Conservation (phyloP, 2,888 invertebrate genomes). For the Anorthoa munda region DNA sequence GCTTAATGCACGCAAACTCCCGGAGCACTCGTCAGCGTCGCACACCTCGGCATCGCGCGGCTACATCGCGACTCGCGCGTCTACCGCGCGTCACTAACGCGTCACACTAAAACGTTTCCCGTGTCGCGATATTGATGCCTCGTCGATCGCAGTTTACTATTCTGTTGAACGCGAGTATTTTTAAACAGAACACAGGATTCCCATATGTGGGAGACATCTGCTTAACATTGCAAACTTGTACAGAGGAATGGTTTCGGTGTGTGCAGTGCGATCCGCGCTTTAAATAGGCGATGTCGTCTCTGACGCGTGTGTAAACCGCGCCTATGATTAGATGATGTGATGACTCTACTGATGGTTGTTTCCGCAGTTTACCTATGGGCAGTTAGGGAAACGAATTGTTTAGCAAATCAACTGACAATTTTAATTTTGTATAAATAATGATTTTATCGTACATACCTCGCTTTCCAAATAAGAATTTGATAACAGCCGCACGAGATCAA, state of each 20-base stretch:
- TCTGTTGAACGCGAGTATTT: slow-evolving; percentile 59
- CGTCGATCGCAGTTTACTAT: slow-evolving; percentile 62
- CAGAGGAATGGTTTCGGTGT: slow-evolving; percentile 29
- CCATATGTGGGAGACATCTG: slow-evolving; percentile 55
- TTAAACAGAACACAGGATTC: slow-evolving; percentile 58
- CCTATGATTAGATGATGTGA: not conserved
- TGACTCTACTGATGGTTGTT: too few relatives aligned
- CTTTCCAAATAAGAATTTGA: too few relatives aligned
- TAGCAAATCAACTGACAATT: too few relatives aligned
- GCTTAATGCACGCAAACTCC: slow-evolving; percentile 54
- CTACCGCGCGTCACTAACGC: slow-evolving; percentile 24
- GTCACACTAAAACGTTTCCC: slow-evolving; percentile 70
- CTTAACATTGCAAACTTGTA: slow-evolving; percentile 55
- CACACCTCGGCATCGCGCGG: slow-evolving; percentile 14
- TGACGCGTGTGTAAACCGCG: not conserved
- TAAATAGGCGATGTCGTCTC: slow-evolving; percentile 5
- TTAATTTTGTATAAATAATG: too few relatives aligned
- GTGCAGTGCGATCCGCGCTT: slow-evolving; percentile 18
- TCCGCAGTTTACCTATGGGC: too few relatives aligned
- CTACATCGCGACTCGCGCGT: slow-evolving; percentile 22
- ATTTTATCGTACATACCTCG: too few relatives aligned
- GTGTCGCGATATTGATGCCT: slow-evolving; percentile 64
- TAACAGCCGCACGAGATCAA: too few relatives aligned
- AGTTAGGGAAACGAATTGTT: not conserved
- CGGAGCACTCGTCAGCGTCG: slow-evolving; percentile 47